Percentiles rank a stretch among this genome's conserved stretches.
Conservation (phyloP, 2,888 invertebrate genomes). For the Schrankia costaestrigalis region DNA sequence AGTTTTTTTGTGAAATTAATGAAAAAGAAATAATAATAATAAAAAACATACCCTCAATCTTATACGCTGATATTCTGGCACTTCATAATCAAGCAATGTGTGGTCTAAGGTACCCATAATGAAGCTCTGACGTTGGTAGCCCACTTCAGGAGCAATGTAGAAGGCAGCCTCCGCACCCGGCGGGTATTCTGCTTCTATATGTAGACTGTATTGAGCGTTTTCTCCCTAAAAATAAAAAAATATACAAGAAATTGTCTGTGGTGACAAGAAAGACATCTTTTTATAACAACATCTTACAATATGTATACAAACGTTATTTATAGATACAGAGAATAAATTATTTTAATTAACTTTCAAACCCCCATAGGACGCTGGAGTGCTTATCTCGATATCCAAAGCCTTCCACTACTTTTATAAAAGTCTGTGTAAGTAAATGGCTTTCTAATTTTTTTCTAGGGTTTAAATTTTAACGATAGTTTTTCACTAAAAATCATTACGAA, state of each 20-base stretch:
- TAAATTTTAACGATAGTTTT: too few species aligned
- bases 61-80: conserved; percentile 67
- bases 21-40: conserved; percentile 36
- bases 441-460: too few species aligned
- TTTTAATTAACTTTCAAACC: too few species aligned
- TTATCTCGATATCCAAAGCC: too few species aligned
- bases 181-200: conserved; percentile 56
- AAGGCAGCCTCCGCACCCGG: conserved; percentile 73
- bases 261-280: too few species aligned
- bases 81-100: conserved; percentile 81
- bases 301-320: too few species aligned
- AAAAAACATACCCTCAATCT: conserved; percentile 57
- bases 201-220: conserved; percentile 79
- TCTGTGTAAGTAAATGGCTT: too few species aligned
- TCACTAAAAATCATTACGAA: too few species aligned
- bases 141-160: conserved; percentile 80
- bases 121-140: conserved; percentile 81
- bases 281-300: too few species aligned
- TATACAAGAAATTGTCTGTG: conserved; percentile 3
- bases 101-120: conserved; percentile 79
- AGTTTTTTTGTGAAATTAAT: conserved; percentile 1
- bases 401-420: too few species aligned
- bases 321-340: too few species aligned
- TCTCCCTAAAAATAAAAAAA: conserved; percentile 64
- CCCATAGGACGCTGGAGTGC: too few species aligned